phyloP scores from a whole-genome alignment of 2,888 invertebrate species.

The Argyra leucocephala region DNA sequence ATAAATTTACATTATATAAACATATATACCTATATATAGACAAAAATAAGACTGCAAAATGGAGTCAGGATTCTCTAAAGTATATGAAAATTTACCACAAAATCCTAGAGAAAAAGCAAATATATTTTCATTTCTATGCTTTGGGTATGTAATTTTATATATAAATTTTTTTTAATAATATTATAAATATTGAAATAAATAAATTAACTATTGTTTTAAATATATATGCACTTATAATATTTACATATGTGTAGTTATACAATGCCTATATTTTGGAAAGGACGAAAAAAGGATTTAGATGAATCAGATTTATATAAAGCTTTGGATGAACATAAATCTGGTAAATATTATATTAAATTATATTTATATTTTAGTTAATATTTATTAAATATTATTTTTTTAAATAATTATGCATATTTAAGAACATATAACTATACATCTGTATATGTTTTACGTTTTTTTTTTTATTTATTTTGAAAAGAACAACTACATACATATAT shows the following conservation, averaged over 20 bases:
- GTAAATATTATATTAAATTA: constrained; percentile 24
- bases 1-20: too few relatives aligned
- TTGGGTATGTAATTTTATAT: constrained; percentile 42
- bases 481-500: too few relatives aligned
- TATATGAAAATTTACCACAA: constrained; percentile 37
- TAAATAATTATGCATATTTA: too few relatives aligned
- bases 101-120: constrained; percentile 53
- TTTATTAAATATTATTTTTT: too few relatives aligned
- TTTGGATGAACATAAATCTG: constrained; percentile 57
- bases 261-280: constrained; percentile 64
- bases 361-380: too few relatives aligned
- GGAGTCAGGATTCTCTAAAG: constrained; percentile 41
- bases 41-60: constrained; percentile 24
- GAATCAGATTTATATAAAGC: constrained; percentile 66
- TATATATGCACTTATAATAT: too few relatives aligned
- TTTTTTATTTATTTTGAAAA: too few relatives aligned
- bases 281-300: constrained; percentile 61
- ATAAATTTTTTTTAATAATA: neutral
- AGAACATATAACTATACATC: too few relatives aligned
- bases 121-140: constrained; percentile 53
- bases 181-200: neutral
- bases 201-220: neutral
- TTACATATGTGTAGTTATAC: constrained; percentile 57
- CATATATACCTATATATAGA: too few relatives aligned
- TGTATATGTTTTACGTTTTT: too few relatives aligned